Evolutionary conservation across 1,140 invertebrate genomes (phyloP), one percentile per base, ranked within the genome.

Genomic region (Dufourea novaeangliae): DNA sequence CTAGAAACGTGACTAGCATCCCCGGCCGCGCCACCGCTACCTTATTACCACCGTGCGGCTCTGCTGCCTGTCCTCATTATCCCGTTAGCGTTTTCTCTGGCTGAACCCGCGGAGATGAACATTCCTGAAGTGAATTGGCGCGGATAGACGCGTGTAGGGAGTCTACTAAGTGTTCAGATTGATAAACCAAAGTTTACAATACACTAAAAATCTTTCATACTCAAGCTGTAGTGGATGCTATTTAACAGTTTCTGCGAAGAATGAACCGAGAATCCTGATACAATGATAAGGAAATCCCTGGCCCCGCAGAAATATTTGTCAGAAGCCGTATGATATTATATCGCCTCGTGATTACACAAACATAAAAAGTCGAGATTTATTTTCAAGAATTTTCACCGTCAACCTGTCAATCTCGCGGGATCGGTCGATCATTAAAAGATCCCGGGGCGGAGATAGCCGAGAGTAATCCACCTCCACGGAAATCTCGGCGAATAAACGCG

Each of bases 1-100:
- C 80, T 92, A 80, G 87, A 91, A 91, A 92, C 92, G 92, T 92
- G 92, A 93, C 91, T 92, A 92, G 91, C 90, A 91, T 92, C 82
- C 87, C n/a, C 87, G 86, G 73, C 82, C 84, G 82, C 64, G 83
- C 80, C 81, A 84, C 89, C n/a, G 87, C 86, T 85, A 90, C 88
- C 91, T 92, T 92, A 92, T 92, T 92, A 91, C 88, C 84, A 89
- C 88, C 87, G 86, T 87, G 80, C 84, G 83, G 86, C 88, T 79
- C 82, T 80, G 73, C 84, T 90, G 87, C 87, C 88, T 91, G 85
- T 90, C 87, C 90, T 92, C 90, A 92, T 92, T 92, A 92, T 92
- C 89, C 90, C 91, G 88, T 92, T 89, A 92, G 84, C 88, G 84
- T 90, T 91, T 90, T 90, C 87, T 89, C 88, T 79, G 70, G 64